phyloP scores from a whole-genome alignment of 1,140 invertebrate genomes.

The Trichonephila inaurata region DNA sequence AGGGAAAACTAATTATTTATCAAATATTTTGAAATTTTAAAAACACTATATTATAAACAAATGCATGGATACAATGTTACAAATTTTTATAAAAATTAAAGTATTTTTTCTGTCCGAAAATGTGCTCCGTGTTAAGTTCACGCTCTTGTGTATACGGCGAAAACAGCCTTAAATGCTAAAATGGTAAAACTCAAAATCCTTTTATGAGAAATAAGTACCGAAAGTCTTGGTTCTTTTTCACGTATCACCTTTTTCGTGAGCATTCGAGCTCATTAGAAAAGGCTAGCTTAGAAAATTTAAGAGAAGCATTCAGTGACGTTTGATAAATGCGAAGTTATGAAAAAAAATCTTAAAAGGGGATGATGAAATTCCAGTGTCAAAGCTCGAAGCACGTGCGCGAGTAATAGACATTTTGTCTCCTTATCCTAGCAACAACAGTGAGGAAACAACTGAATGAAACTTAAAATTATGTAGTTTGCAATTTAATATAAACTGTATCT shows the following conservation, averaged over 20 bases:
- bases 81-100: too few relatives aligned
- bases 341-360: background rate
- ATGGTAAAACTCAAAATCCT: too few relatives aligned
- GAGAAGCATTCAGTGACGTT: slow-evolving; percentile 26
- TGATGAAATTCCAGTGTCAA: background rate
- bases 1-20: too few relatives aligned
- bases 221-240: background rate
- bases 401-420: background rate
- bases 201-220: background rate
- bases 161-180: too few relatives aligned
- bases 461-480: too few relatives aligned
- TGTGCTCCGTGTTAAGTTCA: too few relatives aligned
- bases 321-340: slow-evolving; percentile 28
- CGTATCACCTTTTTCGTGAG: background rate
- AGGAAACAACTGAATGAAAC: background rate
- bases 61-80: too few relatives aligned
- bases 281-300: slow-evolving; percentile 46
- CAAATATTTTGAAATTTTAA: too few relatives aligned
- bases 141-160: too few relatives aligned
- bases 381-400: background rate
- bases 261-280: background rate
- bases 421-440: background rate
- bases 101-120: too few relatives aligned
- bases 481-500: too few relatives aligned
- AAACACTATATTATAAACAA: too few relatives aligned